These are phyloP conservation scores for Allobates femoralis DNA, from an alignment of 2,797 vertebrate species.

Conservation along the genomic window DNA sequence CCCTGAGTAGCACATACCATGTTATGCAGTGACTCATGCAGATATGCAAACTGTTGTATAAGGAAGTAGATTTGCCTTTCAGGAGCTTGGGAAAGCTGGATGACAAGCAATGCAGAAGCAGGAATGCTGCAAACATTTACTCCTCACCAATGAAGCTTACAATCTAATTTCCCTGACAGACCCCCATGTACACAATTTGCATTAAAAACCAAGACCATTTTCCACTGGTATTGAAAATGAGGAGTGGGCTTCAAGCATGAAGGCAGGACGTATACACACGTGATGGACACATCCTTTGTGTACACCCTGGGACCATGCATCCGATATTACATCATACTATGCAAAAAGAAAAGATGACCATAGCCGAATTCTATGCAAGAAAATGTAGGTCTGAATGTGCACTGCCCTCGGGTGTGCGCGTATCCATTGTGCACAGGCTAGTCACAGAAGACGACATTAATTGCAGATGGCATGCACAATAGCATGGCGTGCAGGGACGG, in stretches of 20 bases:
- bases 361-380: neutral
- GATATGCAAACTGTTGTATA: neutral
- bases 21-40: neutral
- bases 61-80: neutral
- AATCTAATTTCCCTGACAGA: neutral
- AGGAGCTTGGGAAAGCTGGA: neutral
- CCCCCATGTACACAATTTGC: neutral
- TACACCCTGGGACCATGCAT: neutral
- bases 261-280: neutral
- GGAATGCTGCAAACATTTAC: neutral
- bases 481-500: constrained; percentile 23
- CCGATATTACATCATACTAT: neutral
- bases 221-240: neutral
- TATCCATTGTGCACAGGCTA: constrained; percentile 31
- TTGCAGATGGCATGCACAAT: constrained; percentile 44
- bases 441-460: constrained; percentile 33
- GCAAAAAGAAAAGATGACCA: neutral
- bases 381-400: neutral
- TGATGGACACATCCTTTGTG: neutral
- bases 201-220: neutral
- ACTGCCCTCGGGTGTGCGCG: constrained; percentile 9
- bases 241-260: neutral
- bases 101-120: neutral
- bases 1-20: neutral
- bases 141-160: neutral